Percentiles rank a stretch among this genome's conserved stretches.
Conservation (phyloP, 1,140 invertebrate genomes). For the Tetraneura akinire region DNA sequence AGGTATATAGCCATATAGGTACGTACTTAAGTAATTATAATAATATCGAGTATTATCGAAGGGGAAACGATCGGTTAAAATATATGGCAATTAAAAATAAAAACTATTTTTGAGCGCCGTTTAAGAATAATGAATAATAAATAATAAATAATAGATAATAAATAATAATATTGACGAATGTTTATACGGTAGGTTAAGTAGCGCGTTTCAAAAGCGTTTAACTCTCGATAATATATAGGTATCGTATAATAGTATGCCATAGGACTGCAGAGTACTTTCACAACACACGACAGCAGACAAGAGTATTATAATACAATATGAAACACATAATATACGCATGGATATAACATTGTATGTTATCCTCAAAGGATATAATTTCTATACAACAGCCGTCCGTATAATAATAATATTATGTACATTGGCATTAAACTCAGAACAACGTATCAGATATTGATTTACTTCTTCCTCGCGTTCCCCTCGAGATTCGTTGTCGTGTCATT, state of each 20-base stretch:
- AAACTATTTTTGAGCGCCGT: background rate
- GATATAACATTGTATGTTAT: background rate
- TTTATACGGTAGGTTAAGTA: background rate
- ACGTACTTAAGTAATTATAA: no score
- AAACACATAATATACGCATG: conserved; percentile 5
- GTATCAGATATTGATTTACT: conserved; percentile 9
- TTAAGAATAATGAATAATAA: background rate
- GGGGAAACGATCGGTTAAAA: background rate
- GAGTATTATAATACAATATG: background rate
- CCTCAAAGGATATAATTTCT: conserved; percentile 6
- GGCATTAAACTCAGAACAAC: background rate
- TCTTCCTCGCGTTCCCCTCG: background rate
- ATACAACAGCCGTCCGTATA: background rate
- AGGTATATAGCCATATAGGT: no score
- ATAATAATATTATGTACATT: background rate
- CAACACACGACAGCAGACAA: background rate
- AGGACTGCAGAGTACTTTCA: background rate
- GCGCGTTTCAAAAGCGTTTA: background rate
- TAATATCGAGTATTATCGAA: background rate
- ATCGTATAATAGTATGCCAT: background rate
- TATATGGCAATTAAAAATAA: background rate
- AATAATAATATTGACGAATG: no score
- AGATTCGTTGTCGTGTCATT: no score
- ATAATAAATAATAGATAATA: background rate
- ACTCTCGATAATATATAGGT: background rate